phyloP scores from a whole-genome alignment of 1,140 invertebrate species.

The Sesamia nonagrioides region DNA sequence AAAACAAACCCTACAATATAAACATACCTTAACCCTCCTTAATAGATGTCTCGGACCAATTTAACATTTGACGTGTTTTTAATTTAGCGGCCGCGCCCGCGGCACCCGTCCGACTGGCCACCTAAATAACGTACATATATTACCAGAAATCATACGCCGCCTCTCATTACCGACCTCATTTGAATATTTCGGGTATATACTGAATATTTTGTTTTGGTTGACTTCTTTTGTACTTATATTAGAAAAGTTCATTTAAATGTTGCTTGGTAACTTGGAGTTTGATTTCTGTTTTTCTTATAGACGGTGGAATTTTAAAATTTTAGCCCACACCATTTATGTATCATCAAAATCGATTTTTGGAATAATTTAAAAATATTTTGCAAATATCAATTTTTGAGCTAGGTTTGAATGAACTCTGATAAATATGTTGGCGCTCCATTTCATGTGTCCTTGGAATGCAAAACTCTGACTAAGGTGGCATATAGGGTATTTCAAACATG shows the following conservation, averaged over 20 bases:
- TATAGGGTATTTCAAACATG: too few species aligned
- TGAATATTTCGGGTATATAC: slow-evolving; percentile 67
- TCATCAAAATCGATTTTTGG: too few species aligned
- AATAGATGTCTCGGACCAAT: slow-evolving; percentile 87
- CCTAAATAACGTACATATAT: slow-evolving; percentile 85
- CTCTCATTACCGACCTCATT: slow-evolving; percentile 82
- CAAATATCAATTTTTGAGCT: too few species aligned
- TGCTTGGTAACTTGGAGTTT: too few species aligned
- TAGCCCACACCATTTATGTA: too few species aligned
- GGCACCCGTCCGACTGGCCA: slow-evolving; percentile 76
- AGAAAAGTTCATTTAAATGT: background rate
- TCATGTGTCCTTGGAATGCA: too few species aligned
- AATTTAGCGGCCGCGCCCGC: slow-evolving; percentile 84
- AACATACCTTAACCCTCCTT: slow-evolving; percentile 70
- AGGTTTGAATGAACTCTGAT: too few species aligned
- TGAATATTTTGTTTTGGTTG: slow-evolving; percentile 30
- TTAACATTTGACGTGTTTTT: slow-evolving; percentile 87
- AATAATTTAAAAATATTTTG: too few species aligned
- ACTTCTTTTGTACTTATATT: background rate
- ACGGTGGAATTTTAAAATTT: too few species aligned
- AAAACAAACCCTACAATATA: slow-evolving; percentile 53
- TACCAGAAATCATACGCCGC: slow-evolving; percentile 78
- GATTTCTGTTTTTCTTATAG: background rate
- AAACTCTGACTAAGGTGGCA: too few species aligned
- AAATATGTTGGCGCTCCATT: too few species aligned